Evolutionary conservation across 2,888 invertebrate genomes (phyloP), one percentile per base, ranked within the genome.

Genomic region (Achlya flavicornis): DNA sequence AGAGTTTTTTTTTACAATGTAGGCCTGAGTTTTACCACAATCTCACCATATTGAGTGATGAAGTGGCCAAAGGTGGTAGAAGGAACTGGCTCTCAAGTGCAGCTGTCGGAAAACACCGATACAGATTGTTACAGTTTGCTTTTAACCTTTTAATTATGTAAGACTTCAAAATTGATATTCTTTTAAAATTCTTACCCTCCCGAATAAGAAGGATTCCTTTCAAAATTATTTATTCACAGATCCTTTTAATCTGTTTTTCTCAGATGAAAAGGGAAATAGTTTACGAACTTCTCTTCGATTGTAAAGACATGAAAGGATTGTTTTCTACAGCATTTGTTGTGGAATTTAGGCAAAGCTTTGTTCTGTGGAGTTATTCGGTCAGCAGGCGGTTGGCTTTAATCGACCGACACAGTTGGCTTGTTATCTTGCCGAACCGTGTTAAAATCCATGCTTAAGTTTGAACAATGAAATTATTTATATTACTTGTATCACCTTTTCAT

Each of bases 341-440:
- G 67, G 73, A 73, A 74, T 74, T 76, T 73, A 59, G 61, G 65
- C 67, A 76, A 76, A 76, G 73, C 71, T 74, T 72, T 74, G 63
- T 57, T 59, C 53, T 19, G 53, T 4, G 10, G 53, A 53, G 19
- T 53, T 53, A 53, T 53, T 53, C 10, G 53, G 53, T 53, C 19
- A 19, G 53, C 19, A 6, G 19, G 10, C 53, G 53, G n/a, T 48
- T 48, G 48, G n/a, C n/a, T 53, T 53, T 53, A 53, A 46, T 46
- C 14, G 46, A 46, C 46, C 46, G 10, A n/a, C 41, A 41, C 41
- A 7, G 46, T n/a, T 46, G 46, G n/a, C 14, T 14, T 46, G 46
- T 46, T 46, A 5, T n/a, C 46, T 46, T 46, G 14, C 6, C 3
- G 14, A 12, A 46, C n/a, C 7, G n/a, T 46, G 46, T 7, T 46